Percentiles rank a stretch among this genome's conserved stretches.
Conservation (phyloP, 2,888 invertebrate species). For the Oxytorus armatus region DNA sequence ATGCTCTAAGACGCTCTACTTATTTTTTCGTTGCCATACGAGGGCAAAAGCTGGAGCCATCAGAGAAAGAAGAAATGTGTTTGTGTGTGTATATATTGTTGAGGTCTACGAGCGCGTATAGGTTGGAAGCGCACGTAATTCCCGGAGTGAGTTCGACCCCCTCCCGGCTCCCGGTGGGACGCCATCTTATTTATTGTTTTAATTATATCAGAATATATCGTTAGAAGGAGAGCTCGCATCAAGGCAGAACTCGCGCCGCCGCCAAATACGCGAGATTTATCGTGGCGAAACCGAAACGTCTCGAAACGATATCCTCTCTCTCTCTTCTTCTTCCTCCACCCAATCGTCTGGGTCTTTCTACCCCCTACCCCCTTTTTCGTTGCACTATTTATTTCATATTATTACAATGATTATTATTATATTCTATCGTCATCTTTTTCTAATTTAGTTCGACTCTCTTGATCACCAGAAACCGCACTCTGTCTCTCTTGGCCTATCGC, state of each 20-base stretch:
- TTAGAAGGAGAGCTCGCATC: conserved; percentile 80
- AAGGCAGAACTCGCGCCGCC: conserved; percentile 78
- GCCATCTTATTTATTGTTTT: conserved; percentile 85
- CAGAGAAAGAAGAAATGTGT: conserved; percentile 38
- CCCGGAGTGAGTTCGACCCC: conserved; percentile 81
- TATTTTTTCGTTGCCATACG: conserved; percentile 50
- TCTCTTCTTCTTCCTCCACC: conserved; percentile 45
- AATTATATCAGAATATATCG: conserved; percentile 85
- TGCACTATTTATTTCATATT: conserved; percentile 45
- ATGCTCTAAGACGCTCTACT: conserved; percentile 65
- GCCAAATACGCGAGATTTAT: conserved; percentile 83
- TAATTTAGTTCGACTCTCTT: conserved; percentile 7
- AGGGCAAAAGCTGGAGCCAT: conserved; percentile 46
- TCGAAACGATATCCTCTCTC: conserved; percentile 61
- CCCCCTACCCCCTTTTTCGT: conserved; percentile 15
- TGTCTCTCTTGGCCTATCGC: conserved; percentile 50
- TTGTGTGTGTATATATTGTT: conserved; percentile 15
- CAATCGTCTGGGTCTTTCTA: conserved; percentile 39
- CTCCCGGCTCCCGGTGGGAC: conserved; percentile 82
- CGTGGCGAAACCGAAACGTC: conserved; percentile 73
- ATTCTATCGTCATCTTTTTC: background rate
- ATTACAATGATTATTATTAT: conserved; percentile 26
- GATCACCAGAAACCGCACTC: conserved; percentile 47
- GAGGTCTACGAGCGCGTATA: conserved; percentile 53
- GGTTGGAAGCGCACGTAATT: conserved; percentile 71